A percentile compares a stretch with the other conserved stretches of the same genome.
phyloP scores from a whole-genome alignment of 2,888 invertebrate species.

The Xiphydria camelus region DNA sequence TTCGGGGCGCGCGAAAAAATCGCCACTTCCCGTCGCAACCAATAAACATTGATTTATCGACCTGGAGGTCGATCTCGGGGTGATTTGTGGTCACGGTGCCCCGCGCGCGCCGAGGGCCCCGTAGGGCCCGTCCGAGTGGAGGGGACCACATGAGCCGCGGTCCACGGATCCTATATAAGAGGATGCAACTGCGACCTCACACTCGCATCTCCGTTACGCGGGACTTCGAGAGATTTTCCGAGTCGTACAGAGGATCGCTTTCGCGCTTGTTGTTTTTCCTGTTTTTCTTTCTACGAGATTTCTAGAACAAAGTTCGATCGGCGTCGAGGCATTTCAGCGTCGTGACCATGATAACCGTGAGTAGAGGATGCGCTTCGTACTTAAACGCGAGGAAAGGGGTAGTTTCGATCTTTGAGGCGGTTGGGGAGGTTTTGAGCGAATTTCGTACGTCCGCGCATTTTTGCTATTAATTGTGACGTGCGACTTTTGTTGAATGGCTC shows the following conservation, averaged over 20 bases:
- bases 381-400: no score
- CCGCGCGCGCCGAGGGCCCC: constrained; percentile 11
- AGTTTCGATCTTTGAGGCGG: no score
- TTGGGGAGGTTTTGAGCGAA: no score
- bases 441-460: no score
- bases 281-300: no score
- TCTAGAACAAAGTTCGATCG: no score
- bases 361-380: no score
- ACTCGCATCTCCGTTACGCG: constrained; percentile 38
- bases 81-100: constrained; percentile 48
- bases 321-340: no score
- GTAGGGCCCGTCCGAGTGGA: constrained; percentile 25
- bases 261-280: no score
- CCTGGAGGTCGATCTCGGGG: constrained; percentile 49
- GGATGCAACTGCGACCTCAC: constrained; percentile 37
- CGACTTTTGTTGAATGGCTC: no score
- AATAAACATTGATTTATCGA: constrained; percentile 55
- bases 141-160: constrained; percentile 11
- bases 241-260: not conserved
- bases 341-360: constrained; percentile 9
- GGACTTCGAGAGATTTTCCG: constrained; percentile 27
- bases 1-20: no score
- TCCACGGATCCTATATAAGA: constrained; percentile 49
- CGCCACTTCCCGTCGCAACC: constrained; percentile 31
- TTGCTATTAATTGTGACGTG: no score